These are phyloP conservation scores for Delichon dasypus DNA, from an alignment of 2,797 vertebrate species.

Conservation along the genomic window DNA sequence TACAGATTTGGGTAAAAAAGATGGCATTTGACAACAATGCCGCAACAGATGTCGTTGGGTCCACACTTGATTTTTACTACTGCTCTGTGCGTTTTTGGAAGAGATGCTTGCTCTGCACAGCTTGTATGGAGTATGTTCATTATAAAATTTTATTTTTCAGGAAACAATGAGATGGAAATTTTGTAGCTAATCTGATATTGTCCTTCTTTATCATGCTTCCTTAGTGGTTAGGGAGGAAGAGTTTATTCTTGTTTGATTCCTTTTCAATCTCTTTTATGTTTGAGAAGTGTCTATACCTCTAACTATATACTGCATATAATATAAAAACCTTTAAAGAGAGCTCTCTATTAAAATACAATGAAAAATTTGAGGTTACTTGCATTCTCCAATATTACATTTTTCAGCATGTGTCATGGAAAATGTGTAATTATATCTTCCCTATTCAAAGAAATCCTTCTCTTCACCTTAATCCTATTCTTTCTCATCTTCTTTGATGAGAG, in stretches of 20 bases:
- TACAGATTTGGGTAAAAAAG: conserved; percentile 78
- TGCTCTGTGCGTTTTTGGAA: conserved; percentile 79
- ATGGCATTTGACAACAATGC: conserved; percentile 81
- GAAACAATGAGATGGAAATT: conserved; percentile 79
- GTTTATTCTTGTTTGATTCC: conserved; percentile 67
- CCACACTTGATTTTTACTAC: conserved; percentile 78
- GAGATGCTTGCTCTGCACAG: conserved; percentile 72
- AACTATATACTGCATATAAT: conserved; percentile 21
- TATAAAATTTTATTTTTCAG: conserved; percentile 79
- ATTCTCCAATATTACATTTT: conserved; percentile 66
- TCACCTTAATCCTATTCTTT: conserved; percentile 65
- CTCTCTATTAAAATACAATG: conserved; percentile 59
- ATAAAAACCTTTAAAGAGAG: conserved; percentile 50
- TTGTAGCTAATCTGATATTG: conserved; percentile 72
- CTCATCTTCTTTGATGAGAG: conserved; percentile 52
- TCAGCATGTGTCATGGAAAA: conserved; percentile 37
- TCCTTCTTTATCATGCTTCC: conserved; percentile 65
- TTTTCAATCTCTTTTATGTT: conserved; percentile 53
- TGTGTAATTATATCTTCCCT: conserved; percentile 54
- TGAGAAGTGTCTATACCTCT: conserved; percentile 28
- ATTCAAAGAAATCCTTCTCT: conserved; percentile 45
- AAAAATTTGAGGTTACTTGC: conserved; percentile 51
- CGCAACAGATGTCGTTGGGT: conserved; percentile 80
- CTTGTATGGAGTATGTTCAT: conserved; percentile 75
- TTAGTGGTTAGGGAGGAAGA: conserved; percentile 64